Evolutionary conservation across 2,113 vertebrate genomes (phyloP).

Genomic region (Gadus chalcogrammus): DNA sequence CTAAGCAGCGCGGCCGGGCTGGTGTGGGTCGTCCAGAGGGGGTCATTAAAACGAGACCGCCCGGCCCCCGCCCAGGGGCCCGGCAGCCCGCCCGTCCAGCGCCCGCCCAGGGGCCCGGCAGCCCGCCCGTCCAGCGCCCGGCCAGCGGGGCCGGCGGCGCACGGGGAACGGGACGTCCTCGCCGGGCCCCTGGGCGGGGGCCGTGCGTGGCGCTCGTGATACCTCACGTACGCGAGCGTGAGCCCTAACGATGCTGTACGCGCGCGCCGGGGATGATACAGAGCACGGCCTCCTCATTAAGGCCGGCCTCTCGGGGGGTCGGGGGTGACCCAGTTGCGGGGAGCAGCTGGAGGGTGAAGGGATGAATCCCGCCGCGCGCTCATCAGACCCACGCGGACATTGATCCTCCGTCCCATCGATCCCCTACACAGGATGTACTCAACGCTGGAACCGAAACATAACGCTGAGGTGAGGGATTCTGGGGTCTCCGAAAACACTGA

Average conservation of each 20-base stretch:
- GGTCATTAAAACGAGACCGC: conserved; percentile 62
- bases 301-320: too few species aligned
- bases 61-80: conserved; percentile 53
- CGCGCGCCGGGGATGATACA: too few species aligned
- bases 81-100: conserved; percentile 50
- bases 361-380: too few species aligned
- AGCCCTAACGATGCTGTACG: conserved; percentile 19
- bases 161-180: conserved; percentile 15
- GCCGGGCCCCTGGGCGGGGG: neutral
- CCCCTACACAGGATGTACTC: too few species aligned
- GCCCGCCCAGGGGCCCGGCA: conserved; percentile 33
- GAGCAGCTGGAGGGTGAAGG: too few species aligned
- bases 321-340: too few species aligned
- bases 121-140: conserved; percentile 45
- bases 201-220: conserved; percentile 36
- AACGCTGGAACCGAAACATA: too few species aligned
- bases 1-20: conserved; percentile 65
- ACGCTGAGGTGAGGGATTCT: too few species aligned
- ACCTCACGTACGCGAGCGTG: conserved; percentile 12
- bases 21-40: conserved; percentile 67
- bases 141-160: conserved; percentile 28
- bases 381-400: too few species aligned
- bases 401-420: too few species aligned
- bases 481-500: too few species aligned
- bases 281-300: too few species aligned